phyloP scores from a whole-genome alignment of 2,113 vertebrate species.

The Oryzias melastigma region DNA sequence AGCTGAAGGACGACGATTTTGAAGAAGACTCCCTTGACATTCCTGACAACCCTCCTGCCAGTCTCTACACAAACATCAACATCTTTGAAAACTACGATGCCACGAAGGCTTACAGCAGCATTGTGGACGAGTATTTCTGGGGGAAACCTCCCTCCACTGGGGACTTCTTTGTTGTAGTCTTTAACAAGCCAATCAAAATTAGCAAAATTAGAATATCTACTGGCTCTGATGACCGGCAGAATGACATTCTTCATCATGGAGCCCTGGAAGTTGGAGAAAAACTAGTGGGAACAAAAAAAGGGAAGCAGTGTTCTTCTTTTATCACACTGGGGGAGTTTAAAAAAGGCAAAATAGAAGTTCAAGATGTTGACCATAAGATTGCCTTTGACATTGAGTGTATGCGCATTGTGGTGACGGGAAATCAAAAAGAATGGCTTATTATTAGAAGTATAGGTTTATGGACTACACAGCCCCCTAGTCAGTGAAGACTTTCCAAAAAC shows the following conservation, averaged over 20 bases:
- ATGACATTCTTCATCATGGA: constrained; percentile 92
- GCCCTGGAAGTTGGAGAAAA: constrained; percentile 92
- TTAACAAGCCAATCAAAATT: constrained; percentile 90
- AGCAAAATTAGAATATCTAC: constrained; percentile 91
- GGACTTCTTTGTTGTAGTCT: constrained; percentile 89
- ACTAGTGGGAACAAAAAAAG: constrained; percentile 82
- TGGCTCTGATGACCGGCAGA: constrained; percentile 93
- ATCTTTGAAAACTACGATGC: constrained; percentile 96
- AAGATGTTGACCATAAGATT: constrained; percentile 91
- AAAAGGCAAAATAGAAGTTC: constrained; percentile 92
- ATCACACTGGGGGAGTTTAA: constrained; percentile 92
- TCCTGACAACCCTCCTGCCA: constrained; percentile 95
- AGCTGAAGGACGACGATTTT: constrained; percentile 97
- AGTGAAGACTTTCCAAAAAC: constrained; percentile 63
- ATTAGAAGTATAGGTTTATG: constrained; percentile 95
- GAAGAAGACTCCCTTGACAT: constrained; percentile 96
- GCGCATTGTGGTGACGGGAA: constrained; percentile 90
- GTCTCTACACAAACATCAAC: constrained; percentile 91
- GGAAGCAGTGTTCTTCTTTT: constrained; percentile 87
- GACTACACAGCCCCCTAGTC: constrained; percentile 85
- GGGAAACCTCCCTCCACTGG: constrained; percentile 90
- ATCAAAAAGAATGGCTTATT: constrained; percentile 96
- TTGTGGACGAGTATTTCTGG: constrained; percentile 96
- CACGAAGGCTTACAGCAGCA: constrained; percentile 94
- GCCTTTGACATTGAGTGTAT: constrained; percentile 92